Percentiles rank a stretch among this genome's conserved stretches.
Evolutionary conservation across 2,888 invertebrate genomes (phyloP).

Genomic region (Ramazzottius varieornatus): DNA sequence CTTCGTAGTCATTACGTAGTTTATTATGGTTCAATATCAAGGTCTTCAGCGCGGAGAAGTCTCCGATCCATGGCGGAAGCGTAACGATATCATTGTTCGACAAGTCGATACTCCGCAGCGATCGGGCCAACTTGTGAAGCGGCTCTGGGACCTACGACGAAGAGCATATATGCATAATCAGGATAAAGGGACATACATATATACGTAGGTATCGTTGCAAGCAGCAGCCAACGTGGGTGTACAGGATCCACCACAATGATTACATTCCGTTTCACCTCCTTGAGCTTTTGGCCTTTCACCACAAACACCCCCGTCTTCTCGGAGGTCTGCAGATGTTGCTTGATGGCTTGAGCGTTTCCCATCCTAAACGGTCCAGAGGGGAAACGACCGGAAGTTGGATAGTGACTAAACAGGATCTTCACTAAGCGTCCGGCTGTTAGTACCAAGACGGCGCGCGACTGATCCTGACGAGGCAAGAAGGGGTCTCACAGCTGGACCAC

Average conservation of each 20-base stretch:
- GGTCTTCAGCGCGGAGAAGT: conserved; percentile 27
- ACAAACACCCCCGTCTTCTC: conserved; percentile 81
- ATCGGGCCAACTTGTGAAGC: conserved; percentile 28
- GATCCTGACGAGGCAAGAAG: too few relatives aligned
- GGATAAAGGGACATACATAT: too few relatives aligned
- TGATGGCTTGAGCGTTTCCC: conserved; percentile 53
- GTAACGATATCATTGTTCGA: conserved; percentile 58
- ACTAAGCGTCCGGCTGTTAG: too few relatives aligned
- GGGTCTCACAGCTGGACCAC: too few relatives aligned
- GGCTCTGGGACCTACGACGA: neutral
- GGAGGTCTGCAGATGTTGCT: conserved; percentile 75
- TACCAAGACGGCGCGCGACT: too few relatives aligned
- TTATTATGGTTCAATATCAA: conserved; percentile 29
- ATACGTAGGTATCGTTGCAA: too few relatives aligned
- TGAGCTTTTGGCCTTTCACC: conserved; percentile 51
- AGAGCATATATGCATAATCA: too few relatives aligned
- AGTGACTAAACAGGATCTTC: too few relatives aligned
- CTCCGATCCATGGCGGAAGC: conserved; percentile 28
- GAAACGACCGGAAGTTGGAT: too few relatives aligned
- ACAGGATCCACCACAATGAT: too few relatives aligned
- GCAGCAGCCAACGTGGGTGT: too few relatives aligned
- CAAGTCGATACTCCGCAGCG: conserved; percentile 61
- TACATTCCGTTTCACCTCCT: conserved; percentile 36
- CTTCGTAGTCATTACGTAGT: conserved; percentile 24
- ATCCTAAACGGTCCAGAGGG: conserved; percentile 29